These are phyloP conservation scores for Acanthornis magna DNA, from an alignment of 2,797 vertebrate genomes.

Conservation along the genomic window DNA sequence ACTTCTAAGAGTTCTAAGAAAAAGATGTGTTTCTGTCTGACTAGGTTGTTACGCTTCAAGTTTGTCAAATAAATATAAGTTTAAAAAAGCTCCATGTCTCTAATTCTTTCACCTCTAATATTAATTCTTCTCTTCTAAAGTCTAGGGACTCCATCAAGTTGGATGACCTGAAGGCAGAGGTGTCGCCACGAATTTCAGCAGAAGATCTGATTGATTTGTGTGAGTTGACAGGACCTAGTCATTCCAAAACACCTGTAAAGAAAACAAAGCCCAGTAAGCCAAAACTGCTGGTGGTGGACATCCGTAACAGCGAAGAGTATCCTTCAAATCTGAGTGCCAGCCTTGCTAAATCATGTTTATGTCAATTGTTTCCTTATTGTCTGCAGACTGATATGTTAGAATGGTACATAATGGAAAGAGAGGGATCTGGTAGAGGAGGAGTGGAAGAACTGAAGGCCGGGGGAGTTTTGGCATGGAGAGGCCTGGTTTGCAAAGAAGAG, in stretches of 20 bases:
- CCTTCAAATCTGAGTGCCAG: slow-evolving; percentile 72
- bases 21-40: background rate
- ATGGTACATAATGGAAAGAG: background rate
- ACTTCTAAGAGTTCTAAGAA: background rate
- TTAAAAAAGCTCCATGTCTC: background rate
- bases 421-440: background rate
- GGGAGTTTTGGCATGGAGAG: background rate
- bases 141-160: slow-evolving; percentile 90
- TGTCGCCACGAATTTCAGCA: slow-evolving; percentile 92
- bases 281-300: slow-evolving; percentile 94
- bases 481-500: background rate
- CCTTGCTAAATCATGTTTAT: background rate
- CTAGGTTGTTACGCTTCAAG: background rate
- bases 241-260: slow-evolving; percentile 84
- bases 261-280: slow-evolving; percentile 88
- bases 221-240: slow-evolving; percentile 82
- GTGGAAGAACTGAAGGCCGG: background rate
- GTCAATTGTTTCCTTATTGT: background rate
- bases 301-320: slow-evolving; percentile 94
- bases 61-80: background rate
- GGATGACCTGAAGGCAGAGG: slow-evolving; percentile 92
- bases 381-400: background rate
- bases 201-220: slow-evolving; percentile 96
- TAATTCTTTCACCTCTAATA: background rate
- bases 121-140: slow-evolving; percentile 68